These are phyloP conservation scores for Brachylomia viminalis DNA, from an alignment of 2,888 invertebrate species.

Conservation along the genomic window DNA sequence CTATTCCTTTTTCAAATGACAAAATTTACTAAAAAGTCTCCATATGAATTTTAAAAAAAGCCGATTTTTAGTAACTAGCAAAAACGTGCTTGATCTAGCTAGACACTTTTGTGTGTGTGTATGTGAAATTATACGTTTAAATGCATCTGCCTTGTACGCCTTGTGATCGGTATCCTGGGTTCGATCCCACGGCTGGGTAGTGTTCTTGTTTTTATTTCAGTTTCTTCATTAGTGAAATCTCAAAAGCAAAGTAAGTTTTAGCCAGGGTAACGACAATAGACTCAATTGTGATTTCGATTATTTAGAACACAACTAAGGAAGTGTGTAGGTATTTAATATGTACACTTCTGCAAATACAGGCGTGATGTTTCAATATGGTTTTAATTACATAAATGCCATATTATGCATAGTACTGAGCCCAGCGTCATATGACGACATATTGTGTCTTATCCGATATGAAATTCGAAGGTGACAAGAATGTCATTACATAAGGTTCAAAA, in stretches of 20 bases:
- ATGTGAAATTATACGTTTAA: background rate
- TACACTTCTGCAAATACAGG: background rate
- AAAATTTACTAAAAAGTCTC: no score
- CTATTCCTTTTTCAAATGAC: no score
- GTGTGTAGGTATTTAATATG: background rate
- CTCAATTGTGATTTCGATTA: background rate
- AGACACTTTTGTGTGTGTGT: no score
- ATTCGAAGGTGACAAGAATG: slow-evolving; percentile 33
- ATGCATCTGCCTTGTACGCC: no score
- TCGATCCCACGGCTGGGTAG: background rate
- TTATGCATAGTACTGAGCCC: slow-evolving; percentile 8
- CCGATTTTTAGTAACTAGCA: no score
- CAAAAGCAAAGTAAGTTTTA: background rate
- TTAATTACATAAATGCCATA: slow-evolving; percentile 39
- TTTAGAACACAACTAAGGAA: background rate
- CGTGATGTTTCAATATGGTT: slow-evolving; percentile 17
- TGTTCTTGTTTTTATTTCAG: background rate
- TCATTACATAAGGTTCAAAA: slow-evolving; percentile 16
- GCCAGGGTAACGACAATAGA: background rate
- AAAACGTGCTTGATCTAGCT: no score
- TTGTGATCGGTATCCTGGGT: background rate
- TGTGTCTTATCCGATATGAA: slow-evolving; percentile 42
- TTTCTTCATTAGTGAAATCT: background rate
- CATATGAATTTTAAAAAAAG: no score
- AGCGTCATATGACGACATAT: slow-evolving; percentile 26